These are phyloP conservation scores for Manis pentadactyla DNA, from an alignment of 2,797 vertebrate species.

Conservation along the genomic window DNA sequence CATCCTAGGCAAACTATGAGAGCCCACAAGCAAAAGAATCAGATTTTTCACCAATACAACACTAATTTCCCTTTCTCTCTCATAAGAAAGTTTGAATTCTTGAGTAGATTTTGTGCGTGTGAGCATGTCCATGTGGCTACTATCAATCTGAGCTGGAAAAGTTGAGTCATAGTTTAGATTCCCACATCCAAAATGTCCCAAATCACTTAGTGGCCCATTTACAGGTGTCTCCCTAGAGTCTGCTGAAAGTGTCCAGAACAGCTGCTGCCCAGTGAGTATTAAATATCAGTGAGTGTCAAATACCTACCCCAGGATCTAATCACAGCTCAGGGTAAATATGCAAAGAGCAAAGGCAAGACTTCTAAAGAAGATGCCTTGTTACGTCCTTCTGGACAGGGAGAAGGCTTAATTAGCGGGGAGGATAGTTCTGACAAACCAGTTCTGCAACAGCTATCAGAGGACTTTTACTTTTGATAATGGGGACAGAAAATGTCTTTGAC, in stretches of 20 bases:
- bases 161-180: neutral
- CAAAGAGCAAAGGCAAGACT: neutral
- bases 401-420: neutral
- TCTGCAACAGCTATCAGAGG: neutral
- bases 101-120: neutral
- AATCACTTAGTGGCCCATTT: neutral
- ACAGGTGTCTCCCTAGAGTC: neutral
- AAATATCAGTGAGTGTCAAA: neutral
- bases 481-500: slow-evolving; percentile 36
- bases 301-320: neutral
- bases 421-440: neutral
- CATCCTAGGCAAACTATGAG: neutral
- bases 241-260: neutral
- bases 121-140: neutral
- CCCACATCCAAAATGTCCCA: neutral
- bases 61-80: neutral
- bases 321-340: neutral
- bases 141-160: neutral
- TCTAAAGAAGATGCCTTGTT: neutral
- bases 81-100: neutral
- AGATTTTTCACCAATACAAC: neutral
- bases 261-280: neutral
- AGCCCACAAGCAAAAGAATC: neutral
- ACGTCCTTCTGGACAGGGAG: neutral
- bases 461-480: neutral